Percentiles rank a stretch among this genome's conserved stretches.
Conservation (phyloP, 2,113 vertebrate genomes). For the Macroglossus sobrinus region DNA sequence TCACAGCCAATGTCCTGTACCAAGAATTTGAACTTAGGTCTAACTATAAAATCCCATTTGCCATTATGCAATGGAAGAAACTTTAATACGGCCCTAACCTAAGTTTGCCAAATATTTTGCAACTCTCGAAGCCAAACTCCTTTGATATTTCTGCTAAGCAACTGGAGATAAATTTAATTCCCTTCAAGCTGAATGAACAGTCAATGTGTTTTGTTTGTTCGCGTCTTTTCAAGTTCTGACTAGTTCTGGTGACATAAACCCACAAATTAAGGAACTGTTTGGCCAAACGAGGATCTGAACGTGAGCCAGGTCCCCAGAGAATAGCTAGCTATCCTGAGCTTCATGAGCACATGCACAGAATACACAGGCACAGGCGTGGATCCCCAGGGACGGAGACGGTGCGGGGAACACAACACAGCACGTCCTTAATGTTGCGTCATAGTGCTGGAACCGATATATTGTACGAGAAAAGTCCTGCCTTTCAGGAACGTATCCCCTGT, state of each 20-base stretch:
- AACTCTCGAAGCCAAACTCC: neutral
- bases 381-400: neutral
- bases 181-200: neutral
- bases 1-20: neutral
- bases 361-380: neutral
- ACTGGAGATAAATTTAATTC: neutral
- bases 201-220: neutral
- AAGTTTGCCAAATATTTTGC: neutral
- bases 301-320: neutral
- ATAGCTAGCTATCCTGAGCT: neutral
- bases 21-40: neutral
- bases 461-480: neutral
- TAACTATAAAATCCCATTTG: neutral
- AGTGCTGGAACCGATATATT: neutral
- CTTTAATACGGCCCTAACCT: neutral
- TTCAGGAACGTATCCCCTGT: neutral
- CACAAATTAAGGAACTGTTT: neutral
- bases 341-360: neutral
- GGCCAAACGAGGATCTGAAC: neutral
- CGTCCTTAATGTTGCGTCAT: slow-evolving; percentile 9
- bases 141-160: neutral
- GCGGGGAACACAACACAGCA: neutral
- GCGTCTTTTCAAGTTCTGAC: neutral
- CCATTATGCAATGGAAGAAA: neutral
- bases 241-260: neutral